Base-by-base conservation (phyloP, 2,797 vertebrate genomes). In the Masticophis lateralis region DNA sequence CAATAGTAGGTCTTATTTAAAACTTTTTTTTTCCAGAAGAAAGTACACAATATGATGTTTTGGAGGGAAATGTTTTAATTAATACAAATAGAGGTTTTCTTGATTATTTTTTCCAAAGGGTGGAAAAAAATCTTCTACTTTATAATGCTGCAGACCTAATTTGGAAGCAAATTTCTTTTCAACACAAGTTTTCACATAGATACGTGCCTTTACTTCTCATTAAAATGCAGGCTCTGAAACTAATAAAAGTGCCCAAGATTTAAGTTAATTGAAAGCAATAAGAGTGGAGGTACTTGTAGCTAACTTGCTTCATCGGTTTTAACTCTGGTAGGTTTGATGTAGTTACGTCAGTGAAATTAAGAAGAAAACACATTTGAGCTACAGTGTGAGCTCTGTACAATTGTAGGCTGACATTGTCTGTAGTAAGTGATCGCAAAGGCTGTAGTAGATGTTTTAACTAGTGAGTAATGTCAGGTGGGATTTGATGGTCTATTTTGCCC, bases 401-500 rank as follows among this genome's bases (percentile, higher is more conserved):
- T 59, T 61, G 86, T 56, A 93, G 91, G 91, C 69, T 90, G 91
- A 2, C 91, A 95, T 94, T 96, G 95, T 95, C 95, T 95, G 91
- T 43, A 93, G 96, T 93, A 97, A 95, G 96, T 96, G 97, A 96
- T 96, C 90, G 2, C 90, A 96, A 92, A 96, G 95, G 95, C 8
- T 28, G 95, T 94, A 94, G 95, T 83, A 95, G 89, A 96, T 96
- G 96, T 97, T 94, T 95, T 95, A 95, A 92, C 88, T 90, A 91
- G 94, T 89, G 95, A 91, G 92, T 95, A 93, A 47, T 92, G 96
- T 95, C 94, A 95, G 90, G 93, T 95, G 94, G 93, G 93, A 95
- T 89, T 93, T 95, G 93, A 93, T 94, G 93, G 94, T 87, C 91
- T 94, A 90, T 94, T 96, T 95, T 91, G 95, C 93, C 95, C 94